Evolutionary conservation across 2,797 vertebrate species (phyloP).

Genomic region (Cryptoblepharus egeriae): DNA sequence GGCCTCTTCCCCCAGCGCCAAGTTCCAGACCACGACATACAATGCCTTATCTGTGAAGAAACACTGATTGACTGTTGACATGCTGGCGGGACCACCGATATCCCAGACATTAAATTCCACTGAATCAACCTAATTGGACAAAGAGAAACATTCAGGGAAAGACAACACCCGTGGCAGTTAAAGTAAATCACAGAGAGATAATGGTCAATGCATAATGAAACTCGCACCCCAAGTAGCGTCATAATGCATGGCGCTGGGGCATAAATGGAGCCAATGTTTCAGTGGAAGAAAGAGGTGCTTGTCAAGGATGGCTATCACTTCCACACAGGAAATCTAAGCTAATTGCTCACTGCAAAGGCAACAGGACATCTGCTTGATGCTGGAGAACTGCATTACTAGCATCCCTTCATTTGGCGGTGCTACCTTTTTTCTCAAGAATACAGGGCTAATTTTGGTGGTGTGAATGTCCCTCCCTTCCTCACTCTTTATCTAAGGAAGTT

Average conservation of each 20-base stretch:
- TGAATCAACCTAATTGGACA: constrained; percentile 86
- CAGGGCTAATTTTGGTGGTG: not conserved
- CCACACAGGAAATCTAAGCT: constrained; percentile 67
- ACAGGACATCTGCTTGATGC: constrained; percentile 58
- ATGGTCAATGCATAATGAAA: constrained; percentile 38
- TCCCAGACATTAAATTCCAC: constrained; percentile 95
- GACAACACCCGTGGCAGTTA: not conserved
- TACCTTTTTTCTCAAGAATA: not conserved
- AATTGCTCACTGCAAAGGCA: constrained; percentile 46
- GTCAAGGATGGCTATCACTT: constrained; percentile 58
- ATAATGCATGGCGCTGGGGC: constrained; percentile 39
- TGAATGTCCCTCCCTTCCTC: not conserved
- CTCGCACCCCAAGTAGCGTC: constrained; percentile 28
- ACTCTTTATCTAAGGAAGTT: not conserved
- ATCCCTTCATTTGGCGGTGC: not conserved
- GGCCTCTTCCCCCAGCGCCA: constrained; percentile 95
- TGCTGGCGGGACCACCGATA: constrained; percentile 90
- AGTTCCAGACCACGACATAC: constrained; percentile 97
- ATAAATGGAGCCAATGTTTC: constrained; percentile 46
- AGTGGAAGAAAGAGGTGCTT: constrained; percentile 66
- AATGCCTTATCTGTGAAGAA: constrained; percentile 98
- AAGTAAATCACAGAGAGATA: constrained; percentile 51
- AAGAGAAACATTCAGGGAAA: constrained; percentile 71
- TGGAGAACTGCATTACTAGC: not conserved
- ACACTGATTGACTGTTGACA: constrained; percentile 97